Percentiles rank a stretch among this genome's conserved stretches.
phyloP scores from a whole-genome alignment of 2,888 invertebrate species.

The Cataglyphis rosenhaueri region DNA sequence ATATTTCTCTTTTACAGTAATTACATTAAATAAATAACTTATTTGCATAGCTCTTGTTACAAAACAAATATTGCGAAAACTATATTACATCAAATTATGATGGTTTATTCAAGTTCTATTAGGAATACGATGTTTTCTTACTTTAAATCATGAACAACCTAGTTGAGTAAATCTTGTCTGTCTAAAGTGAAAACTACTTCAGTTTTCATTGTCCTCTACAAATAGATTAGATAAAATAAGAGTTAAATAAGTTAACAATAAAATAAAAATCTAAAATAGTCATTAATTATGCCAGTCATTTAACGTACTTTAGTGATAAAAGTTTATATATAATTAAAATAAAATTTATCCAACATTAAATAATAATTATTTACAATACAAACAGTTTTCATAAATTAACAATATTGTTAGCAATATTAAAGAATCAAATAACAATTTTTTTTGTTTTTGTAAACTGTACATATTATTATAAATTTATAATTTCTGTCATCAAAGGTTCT shows the following conservation, averaged over 20 bases:
- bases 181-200: neutral
- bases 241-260: no score
- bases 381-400: neutral
- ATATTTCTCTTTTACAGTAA: neutral
- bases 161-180: constrained; percentile 5
- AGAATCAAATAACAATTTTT: neutral
- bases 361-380: neutral
- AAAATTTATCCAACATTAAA: neutral
- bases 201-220: constrained; percentile 13
- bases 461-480: constrained; percentile 1
- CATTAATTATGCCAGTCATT: neutral
- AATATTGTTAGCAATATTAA: neutral
- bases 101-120: constrained; percentile 20
- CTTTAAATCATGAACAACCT: constrained; percentile 22
- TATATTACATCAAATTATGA: constrained; percentile 18
- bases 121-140: neutral
- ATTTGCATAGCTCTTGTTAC: constrained; percentile 28
- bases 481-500: neutral
- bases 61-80: constrained; percentile 3
- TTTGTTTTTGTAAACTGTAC: neutral
- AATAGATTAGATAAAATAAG: neutral
- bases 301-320: neutral
- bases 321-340: neutral
- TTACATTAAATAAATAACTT: constrained; percentile 23
- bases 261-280: neutral